Percentiles rank a stretch among this genome's conserved stretches.
These are phyloP conservation scores for Gortyna flavago DNA, from an alignment of 2,888 invertebrate species.

Conservation along the genomic window DNA sequence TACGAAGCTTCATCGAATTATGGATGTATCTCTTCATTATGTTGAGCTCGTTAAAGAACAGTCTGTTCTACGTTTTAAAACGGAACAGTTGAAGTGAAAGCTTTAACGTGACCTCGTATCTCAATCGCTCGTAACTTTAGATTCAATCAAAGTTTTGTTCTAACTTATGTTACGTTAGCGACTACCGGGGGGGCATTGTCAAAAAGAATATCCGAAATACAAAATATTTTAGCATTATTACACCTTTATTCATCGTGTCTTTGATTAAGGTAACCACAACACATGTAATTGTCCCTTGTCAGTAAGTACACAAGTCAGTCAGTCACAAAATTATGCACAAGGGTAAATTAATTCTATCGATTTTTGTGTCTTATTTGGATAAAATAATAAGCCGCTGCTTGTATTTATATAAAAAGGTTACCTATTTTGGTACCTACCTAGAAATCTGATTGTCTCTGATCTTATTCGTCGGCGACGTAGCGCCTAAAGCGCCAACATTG, in stretches of 20 bases:
- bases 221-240: background rate
- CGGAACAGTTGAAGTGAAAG: background rate
- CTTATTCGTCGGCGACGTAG: slow-evolving; percentile 17
- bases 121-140: background rate
- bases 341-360: background rate
- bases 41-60: slow-evolving; percentile 1
- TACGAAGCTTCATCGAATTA: slow-evolving; percentile 50
- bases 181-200: background rate
- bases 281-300: background rate
- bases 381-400: slow-evolving; percentile 1
- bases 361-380: background rate
- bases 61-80: background rate
- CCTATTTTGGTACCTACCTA: slow-evolving; percentile 8
- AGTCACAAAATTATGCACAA: background rate
- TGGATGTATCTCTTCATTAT: slow-evolving; percentile 48
- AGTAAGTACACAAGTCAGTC: background rate
- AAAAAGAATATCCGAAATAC: background rate
- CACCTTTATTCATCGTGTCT: background rate
- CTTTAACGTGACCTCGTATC: background rate
- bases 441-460: slow-evolving; percentile 37
- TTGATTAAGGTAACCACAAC: background rate
- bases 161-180: background rate
- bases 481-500: slow-evolving; percentile 23
- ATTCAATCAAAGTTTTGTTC: background rate
- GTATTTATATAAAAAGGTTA: slow-evolving; percentile 21